phyloP scores from a whole-genome alignment of 2,797 vertebrate species.

The Gobio occitaniae region DNA sequence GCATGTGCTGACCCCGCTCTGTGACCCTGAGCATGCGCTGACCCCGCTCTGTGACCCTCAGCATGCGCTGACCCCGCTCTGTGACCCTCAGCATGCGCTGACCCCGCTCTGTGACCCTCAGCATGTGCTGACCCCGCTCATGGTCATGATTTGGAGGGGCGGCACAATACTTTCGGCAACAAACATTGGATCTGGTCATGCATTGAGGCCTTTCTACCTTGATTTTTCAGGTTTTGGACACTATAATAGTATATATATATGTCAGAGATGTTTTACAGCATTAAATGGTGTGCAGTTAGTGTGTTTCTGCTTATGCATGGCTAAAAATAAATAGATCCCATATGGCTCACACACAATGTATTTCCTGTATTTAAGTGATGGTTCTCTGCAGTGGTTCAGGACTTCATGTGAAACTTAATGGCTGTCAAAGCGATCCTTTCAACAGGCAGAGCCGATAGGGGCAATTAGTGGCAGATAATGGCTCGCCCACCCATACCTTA shows the following conservation, averaged over 20 bases:
- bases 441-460: constrained; percentile 71
- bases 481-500: constrained; percentile 57
- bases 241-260: neutral
- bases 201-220: neutral
- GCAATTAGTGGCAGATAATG: constrained; percentile 78
- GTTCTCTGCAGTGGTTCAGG: constrained; percentile 62
- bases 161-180: no score
- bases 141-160: no score
- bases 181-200: neutral
- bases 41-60: no score
- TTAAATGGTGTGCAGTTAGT: neutral
- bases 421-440: constrained; percentile 65
- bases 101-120: no score
- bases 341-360: neutral
- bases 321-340: neutral
- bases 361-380: neutral
- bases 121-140: no score
- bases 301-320: neutral
- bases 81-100: no score
- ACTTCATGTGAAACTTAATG: constrained; percentile 73
- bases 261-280: neutral
- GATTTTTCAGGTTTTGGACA: neutral
- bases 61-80: no score
- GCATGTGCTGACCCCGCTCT: no score
- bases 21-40: no score